phyloP scores from a whole-genome alignment of 2,888 invertebrate species.

The Megamerina dolium region DNA sequence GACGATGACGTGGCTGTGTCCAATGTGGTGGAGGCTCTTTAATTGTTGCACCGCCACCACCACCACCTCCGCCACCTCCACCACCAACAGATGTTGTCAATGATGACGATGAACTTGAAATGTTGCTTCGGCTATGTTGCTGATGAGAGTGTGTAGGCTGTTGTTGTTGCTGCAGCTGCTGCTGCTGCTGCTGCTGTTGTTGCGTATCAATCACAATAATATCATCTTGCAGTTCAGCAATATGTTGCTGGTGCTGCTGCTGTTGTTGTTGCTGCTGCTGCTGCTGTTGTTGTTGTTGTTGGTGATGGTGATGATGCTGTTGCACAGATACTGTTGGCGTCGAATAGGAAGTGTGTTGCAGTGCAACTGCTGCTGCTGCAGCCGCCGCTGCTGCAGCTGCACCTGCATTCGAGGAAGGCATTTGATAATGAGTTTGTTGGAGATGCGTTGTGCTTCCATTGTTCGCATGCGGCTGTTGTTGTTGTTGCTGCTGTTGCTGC shows the following conservation, averaged over 20 bases:
- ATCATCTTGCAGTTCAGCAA: slow-evolving; percentile 23
- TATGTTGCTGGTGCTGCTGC: slow-evolving; percentile 19
- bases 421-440: slow-evolving; percentile 37
- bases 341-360: slow-evolving; percentile 41
- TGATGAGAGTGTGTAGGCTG: slow-evolving; percentile 30
- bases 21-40: slow-evolving; percentile 36
- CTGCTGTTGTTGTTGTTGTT: slow-evolving; percentile 30
- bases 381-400: too few species aligned
- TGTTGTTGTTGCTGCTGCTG: slow-evolving; percentile 30
- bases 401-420: slow-evolving; percentile 39
- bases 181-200: slow-evolving; percentile 29
- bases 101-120: slow-evolving; percentile 39
- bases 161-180: slow-evolving; percentile 27
- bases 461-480: slow-evolving; percentile 28
- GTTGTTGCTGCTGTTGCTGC: slow-evolving; percentile 9
- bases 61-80: slow-evolving; percentile 10
- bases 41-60: slow-evolving; percentile 25
- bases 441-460: slow-evolving; percentile 26
- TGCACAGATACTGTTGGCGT: slow-evolving; percentile 31
- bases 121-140: slow-evolving; percentile 31
- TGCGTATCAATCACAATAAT: slow-evolving; percentile 18
- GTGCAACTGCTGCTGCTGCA: slow-evolving; percentile 25
- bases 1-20: slow-evolving; percentile 37
- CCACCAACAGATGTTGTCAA: slow-evolving; percentile 34
- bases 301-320: slow-evolving; percentile 29